phyloP scores from a whole-genome alignment of 2,888 invertebrate genomes.

The Agonopterix heracliana region DNA sequence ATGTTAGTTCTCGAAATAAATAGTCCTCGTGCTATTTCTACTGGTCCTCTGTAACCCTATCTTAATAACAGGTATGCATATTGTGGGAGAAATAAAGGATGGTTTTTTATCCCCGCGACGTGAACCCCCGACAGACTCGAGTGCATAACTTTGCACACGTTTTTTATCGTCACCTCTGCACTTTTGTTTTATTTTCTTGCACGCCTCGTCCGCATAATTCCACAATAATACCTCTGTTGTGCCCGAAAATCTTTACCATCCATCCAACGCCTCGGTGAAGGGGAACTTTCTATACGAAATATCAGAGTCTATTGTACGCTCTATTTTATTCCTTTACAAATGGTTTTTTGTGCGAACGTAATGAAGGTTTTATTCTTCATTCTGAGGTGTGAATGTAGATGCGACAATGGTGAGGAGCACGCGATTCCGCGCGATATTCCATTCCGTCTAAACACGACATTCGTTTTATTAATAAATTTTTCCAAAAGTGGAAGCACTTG shows the following conservation, averaged over 20 bases:
- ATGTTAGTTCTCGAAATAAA: no score
- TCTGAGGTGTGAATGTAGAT: conserved; percentile 62
- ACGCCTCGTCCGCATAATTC: conserved; percentile 61
- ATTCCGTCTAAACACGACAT: conserved; percentile 17
- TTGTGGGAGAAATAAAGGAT: conserved; percentile 36
- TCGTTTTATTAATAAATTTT: conserved; percentile 7
- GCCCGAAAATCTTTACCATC: conserved; percentile 50
- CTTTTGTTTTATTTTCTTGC: conserved; percentile 67
- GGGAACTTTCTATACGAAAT: conserved; percentile 68
- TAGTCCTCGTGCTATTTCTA: no score
- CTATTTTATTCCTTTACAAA: conserved; percentile 65
- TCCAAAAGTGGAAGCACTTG: conserved; percentile 1
- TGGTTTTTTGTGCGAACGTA: conserved; percentile 63
- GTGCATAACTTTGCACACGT: conserved; percentile 45
- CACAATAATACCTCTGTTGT: conserved; percentile 57
- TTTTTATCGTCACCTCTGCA: conserved; percentile 56
- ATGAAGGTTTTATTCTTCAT: conserved; percentile 70
- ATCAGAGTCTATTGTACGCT: conserved; percentile 63
- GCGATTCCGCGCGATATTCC: conserved; percentile 40
- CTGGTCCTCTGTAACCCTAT: no score
- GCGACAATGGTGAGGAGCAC: conserved; percentile 36
- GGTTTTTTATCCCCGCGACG: conserved; percentile 27
- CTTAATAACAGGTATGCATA: no score
- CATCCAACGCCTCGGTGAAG: conserved; percentile 31
- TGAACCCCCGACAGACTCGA: conserved; percentile 33